Evolutionary conservation across 2,888 invertebrate species (phyloP).

Genomic region (Eupithecia subfuscata): DNA sequence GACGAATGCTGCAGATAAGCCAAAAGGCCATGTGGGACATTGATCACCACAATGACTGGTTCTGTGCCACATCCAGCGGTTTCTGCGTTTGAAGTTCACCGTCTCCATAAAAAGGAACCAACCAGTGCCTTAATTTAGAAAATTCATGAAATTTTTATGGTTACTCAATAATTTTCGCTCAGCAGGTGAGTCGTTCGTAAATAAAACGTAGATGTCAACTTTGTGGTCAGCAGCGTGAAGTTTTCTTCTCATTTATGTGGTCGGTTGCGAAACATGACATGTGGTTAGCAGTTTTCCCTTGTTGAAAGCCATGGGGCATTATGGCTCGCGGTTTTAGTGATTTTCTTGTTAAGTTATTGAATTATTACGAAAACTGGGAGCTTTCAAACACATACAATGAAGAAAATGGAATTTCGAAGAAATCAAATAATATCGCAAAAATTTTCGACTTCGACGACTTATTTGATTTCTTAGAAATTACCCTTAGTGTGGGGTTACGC

Average conservation of each 20-base stretch:
- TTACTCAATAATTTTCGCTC: neutral
- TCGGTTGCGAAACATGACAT: constrained; percentile 28
- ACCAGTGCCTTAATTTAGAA: too few relatives aligned
- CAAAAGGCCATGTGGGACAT: neutral
- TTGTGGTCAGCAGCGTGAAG: neutral
- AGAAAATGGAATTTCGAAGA: too few relatives aligned
- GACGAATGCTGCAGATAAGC: neutral
- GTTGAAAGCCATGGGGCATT: constrained; percentile 13
- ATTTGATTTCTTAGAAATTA: too few relatives aligned
- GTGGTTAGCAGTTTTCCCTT: constrained; percentile 34
- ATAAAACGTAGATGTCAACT: constrained; percentile 10
- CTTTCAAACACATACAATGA: neutral
- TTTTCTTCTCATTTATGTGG: constrained; percentile 27
- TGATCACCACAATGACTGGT: neutral
- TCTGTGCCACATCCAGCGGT: neutral
- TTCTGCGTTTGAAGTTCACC: too few relatives aligned
- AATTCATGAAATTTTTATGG: neutral
- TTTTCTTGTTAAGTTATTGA: neutral
- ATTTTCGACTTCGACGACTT: too few relatives aligned
- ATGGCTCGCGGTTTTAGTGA: neutral
- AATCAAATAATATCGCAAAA: too few relatives aligned
- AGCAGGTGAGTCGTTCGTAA: neutral
- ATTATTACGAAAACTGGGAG: neutral
- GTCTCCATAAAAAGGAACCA: neutral
- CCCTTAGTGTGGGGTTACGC: too few relatives aligned